Evolutionary conservation across 2,888 invertebrate species (phyloP).

Genomic region (Andrena marginata): DNA sequence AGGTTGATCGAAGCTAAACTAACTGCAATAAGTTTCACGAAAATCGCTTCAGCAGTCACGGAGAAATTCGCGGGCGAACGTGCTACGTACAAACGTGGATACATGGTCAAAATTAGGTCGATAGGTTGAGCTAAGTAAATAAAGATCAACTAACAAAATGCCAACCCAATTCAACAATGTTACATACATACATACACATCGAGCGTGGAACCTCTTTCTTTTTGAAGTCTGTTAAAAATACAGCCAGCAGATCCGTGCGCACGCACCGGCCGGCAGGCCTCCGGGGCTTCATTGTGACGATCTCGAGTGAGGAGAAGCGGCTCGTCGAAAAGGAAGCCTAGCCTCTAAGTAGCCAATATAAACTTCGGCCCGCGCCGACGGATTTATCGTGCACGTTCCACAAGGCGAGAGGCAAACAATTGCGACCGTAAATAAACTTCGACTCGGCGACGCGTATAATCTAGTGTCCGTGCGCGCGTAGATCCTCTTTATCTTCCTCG

Average conservation of each 20-base stretch:
- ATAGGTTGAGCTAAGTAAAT: no score
- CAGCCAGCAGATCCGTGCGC: not conserved
- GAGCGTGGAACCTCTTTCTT: no score
- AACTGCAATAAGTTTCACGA: no score
- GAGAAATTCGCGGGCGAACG: no score
- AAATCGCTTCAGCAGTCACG: no score
- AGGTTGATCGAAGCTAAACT: no score
- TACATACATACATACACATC: no score
- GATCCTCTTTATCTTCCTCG: slow-evolving; percentile 27
- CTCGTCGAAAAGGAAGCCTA: slow-evolving; percentile 12
- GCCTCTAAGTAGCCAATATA: slow-evolving; percentile 1
- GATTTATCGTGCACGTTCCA: slow-evolving; percentile 51
- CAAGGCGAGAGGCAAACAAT: slow-evolving; percentile 41
- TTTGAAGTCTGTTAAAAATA: no score
- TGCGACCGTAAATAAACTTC: slow-evolving; percentile 58
- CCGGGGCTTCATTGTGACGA: slow-evolving; percentile 4
- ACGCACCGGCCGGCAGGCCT: not conserved
- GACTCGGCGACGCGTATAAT: slow-evolving; percentile 32
- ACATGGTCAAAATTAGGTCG: no score
- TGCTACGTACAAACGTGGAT: no score
- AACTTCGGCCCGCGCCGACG: slow-evolving; percentile 24
- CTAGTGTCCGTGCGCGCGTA: slow-evolving; percentile 17
- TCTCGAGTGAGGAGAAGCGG: not conserved
- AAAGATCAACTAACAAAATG: no score
- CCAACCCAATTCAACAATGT: no score